phyloP scores from a whole-genome alignment of 2,113 vertebrate species.

The Pardalotus punctatus region DNA sequence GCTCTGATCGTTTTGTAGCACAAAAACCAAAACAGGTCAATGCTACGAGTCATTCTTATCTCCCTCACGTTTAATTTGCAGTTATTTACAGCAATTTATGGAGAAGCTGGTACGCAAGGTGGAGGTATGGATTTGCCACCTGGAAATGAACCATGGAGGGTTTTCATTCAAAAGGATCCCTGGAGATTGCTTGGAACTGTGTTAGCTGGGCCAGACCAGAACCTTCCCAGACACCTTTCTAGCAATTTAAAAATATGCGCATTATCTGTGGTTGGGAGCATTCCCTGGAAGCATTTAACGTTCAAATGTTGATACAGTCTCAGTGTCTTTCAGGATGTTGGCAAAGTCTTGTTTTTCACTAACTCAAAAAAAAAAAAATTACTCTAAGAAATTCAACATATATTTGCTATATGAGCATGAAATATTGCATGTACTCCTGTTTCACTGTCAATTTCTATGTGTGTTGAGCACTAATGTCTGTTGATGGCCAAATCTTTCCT shows the following conservation, averaged over 20 bases:
- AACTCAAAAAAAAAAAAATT: background rate
- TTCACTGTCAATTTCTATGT: background rate
- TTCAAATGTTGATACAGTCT: background rate
- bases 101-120: background rate
- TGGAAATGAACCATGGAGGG: background rate
- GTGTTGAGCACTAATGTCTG: background rate
- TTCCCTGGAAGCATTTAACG: background rate
- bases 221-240: background rate
- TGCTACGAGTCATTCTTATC: background rate
- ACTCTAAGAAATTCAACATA: background rate
- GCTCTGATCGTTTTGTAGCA: background rate
- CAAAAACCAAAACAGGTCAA: background rate
- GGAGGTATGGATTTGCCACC: background rate
- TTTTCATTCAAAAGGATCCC: background rate
- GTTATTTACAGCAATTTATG: background rate
- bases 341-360: background rate
- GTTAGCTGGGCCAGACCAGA: background rate
- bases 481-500: constrained; percentile 9
- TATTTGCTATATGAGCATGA: background rate
- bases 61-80: background rate
- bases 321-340: background rate
- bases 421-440: background rate
- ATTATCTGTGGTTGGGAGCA: background rate
- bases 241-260: background rate
- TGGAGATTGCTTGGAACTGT: background rate